Conservation (phyloP, 2,888 invertebrate genomes). For the Cheilosia scutellata region DNA sequence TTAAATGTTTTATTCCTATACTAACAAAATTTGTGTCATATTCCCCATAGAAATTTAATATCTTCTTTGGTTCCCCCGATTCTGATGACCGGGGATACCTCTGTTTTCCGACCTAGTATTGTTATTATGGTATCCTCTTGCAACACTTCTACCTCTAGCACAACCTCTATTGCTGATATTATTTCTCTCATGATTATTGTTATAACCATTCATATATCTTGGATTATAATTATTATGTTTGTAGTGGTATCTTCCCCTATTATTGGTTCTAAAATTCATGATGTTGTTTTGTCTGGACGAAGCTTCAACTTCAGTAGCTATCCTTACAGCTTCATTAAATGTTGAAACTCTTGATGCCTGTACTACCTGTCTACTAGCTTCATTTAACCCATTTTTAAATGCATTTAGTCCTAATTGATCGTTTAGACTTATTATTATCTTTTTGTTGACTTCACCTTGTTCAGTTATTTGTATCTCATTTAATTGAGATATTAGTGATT, state of each 20-base stretch:
- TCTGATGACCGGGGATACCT: no score
- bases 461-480: constrained; percentile 20
- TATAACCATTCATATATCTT: background rate
- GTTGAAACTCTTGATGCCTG: constrained; percentile 3
- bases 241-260: background rate
- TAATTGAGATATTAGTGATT: background rate
- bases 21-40: no score
- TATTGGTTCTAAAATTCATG: background rate
- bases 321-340: constrained; percentile 7
- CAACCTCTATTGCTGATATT: background rate
- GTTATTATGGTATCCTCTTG: no score
- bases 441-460: constrained; percentile 1
- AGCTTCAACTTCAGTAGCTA: constrained; percentile 10
- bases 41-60: no score
- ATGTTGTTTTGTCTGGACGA: background rate
- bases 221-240: background rate
- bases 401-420: background rate
- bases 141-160: no score
- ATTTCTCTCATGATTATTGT: background rate
- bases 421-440: background rate
- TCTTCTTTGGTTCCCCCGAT: no score
- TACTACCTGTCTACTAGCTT: constrained; percentile 3
- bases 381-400: constrained; percentile 18
- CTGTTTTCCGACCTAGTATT: no score
- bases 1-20: no score